Base-by-base conservation (phyloP, 2,888 invertebrate species). In the Pandemis cinnamomeana region DNA sequence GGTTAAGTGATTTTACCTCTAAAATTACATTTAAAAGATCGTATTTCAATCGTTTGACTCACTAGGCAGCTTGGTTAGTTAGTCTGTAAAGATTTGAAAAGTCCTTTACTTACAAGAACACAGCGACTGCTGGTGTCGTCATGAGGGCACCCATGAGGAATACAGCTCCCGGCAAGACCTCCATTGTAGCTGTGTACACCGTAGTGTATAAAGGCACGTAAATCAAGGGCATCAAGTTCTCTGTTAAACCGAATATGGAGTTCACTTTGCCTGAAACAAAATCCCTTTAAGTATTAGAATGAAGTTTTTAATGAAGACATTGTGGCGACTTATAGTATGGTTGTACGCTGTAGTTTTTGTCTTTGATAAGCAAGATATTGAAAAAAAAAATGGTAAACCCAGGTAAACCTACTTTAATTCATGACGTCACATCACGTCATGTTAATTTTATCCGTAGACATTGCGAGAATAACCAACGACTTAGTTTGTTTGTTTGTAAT, bases 161-260 rank as follows among this genome's bases (percentile, higher is more conserved):
- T 81, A 96, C 95, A 6, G 95, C 95, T 48, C 96, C 96, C 0
- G 96, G 96, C 83, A 96, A 90, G 0, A 91, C 90, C 76, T 95
- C 91, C 89, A 96, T 94, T 6, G 96, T 96, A 2, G 95, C 91
- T 4, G 94, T 94, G 79, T 96, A 96, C 46, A 96, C 94, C 11
- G 93, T 94, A 76, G 95, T 95, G 87, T 96, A 96, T 92, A 96
- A 95, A 0, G 96, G 96, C 2, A 96, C 96, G 81, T 95, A 96
- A 10, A 96, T 86, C 67, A 96, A 85, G 0, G 96, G 96, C 93
- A 95, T 95, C 61, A 96, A 82, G n/a, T 80, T 82, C 71, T 95
- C 86, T 75, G 95, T 95, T 1, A 96, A 94, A 0, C 96, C 95
- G 78, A 96, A 95, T 70, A 96, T 84, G 0, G 96, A 96, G 84